Evolutionary conservation across 2,797 vertebrate species (phyloP), one percentile per base, ranked within the genome.

Genomic region (Anguilla pacifica): DNA sequence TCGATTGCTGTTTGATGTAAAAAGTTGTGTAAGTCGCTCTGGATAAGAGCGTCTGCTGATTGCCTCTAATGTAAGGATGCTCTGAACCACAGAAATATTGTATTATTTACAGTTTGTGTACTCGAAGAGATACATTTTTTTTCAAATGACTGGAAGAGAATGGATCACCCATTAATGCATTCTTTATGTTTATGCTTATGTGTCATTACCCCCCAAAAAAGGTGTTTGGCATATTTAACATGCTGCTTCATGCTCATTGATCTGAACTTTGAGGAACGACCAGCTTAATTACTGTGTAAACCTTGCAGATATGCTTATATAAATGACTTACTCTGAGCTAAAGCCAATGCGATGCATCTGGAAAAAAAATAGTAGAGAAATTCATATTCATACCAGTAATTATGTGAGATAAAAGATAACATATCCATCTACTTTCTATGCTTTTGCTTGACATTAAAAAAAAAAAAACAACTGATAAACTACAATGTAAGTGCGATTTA

Each of bases 21-120:
- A 46, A 46, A 46, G 43, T 46, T 46, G 43, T 46, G 43, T 46
- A 46, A 46, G 43, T 46, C 43, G 43, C 43, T 46, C 43, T 46
- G 43, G 43, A 46, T 46, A 46, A 46, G 43, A 46, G 43, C 5
- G 5, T 46, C 43, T 46, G 43, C 4, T 46, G 43, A 6, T 46
- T 46, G 43, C 43, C 28, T 79, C 19, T 81, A 35, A 91, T 91
- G 92, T 90, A 1, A 53, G 64, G 10, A 3, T 0, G 15, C 3
- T 86, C 3, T 31, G 11, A 53, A 25, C 25, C 10, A 67, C 46
- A 83, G 59, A 91, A 87, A 64, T 81, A 31, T 84, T 59, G 6
- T 59, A 77, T 39, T 77, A 77, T 77, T 39, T 77, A 39, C 3
- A 77, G 72, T 11, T 19, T 59, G 57, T 1, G 57, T 59, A 59